Base-by-base conservation (phyloP, 1,140 invertebrate genomes). In the Caenorhabditis briggsae region DNA sequence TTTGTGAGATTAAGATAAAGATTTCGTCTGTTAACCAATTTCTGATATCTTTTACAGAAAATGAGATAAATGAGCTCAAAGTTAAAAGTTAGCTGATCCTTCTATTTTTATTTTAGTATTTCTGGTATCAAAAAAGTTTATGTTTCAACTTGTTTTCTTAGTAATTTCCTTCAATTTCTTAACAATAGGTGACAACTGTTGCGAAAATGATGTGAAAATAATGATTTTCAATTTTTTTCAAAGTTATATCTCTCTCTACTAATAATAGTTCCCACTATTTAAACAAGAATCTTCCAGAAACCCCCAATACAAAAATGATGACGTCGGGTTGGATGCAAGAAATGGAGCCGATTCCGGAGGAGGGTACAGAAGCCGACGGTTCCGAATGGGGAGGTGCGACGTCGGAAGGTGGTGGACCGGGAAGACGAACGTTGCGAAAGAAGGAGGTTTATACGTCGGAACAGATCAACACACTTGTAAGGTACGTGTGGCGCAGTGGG, bases 261-360 rank as follows among this genome's bases (percentile, higher is more conserved):
- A 1, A 58, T 18, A 58, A 16, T 58, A 11, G 5, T n/a, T 53
- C 9, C 16, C 16, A 12, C 50, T 6, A 1, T 20, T 59, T 20
- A 1, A 59, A 59, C 14, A 59, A 59, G 7, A n/a, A 16, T n/a
- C 12, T 20, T 58, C n/a, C 16, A 58, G n/a, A 58, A 58, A 58
- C 14, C 14, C 11, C 5, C 59, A 64, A 0, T 78, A 20, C 46
- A 20, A 46, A 78, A 46, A 78, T 78, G 70, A 78, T 78, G 46
- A 20, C 70, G 18, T 78, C 70, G 70, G 70, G 78, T 43, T 87
- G 86, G 86, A 46, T 87, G 70, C 78, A 87, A 65, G 78, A 82
- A 53, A 89, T 89, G 88, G 88, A 89, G 85, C 50, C 84, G 59
- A 89, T 89, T 14, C 88, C 88, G 0, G 88, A 89, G 56, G 88